phyloP scores from a whole-genome alignment of 2,888 invertebrate species.

The Trachelus iudaicus region DNA sequence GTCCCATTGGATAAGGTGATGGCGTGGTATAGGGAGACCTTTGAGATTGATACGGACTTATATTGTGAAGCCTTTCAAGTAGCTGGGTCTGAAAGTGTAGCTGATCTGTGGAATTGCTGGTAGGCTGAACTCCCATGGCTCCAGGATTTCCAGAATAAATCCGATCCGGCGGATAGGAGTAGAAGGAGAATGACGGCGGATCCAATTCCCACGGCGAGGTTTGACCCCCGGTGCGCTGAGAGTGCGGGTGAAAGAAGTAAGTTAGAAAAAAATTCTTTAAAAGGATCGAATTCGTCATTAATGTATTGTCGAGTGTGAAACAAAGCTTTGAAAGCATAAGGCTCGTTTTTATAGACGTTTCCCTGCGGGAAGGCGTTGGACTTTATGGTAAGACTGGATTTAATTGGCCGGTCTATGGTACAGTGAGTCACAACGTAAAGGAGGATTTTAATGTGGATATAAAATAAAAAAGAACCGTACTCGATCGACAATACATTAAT shows the following conservation, averaged over 20 bases:
- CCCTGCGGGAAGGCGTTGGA: neutral
- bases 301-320: neutral
- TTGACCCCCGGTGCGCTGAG: slow-evolving; percentile 49
- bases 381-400: neutral
- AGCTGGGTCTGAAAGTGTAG: slow-evolving; percentile 67
- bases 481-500: neutral
- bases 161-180: slow-evolving; percentile 51
- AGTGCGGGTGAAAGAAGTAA: slow-evolving; percentile 9
- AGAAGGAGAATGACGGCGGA: slow-evolving; percentile 49
- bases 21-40: slow-evolving; percentile 57
- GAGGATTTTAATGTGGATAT: neutral
- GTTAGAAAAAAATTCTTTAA: neutral
- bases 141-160: slow-evolving; percentile 46
- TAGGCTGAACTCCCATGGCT: slow-evolving; percentile 43
- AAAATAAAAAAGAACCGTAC: neutral
- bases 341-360: neutral
- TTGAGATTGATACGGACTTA: slow-evolving; percentile 64
- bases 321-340: neutral
- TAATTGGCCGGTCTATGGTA: neutral
- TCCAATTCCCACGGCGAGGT: slow-evolving; percentile 60
- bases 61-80: slow-evolving; percentile 68
- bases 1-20: slow-evolving; percentile 54
- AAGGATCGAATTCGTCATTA: neutral
- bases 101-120: slow-evolving; percentile 54
- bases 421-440: neutral